Conservation (phyloP, 2,113 vertebrate genomes). For the Setophaga petechia region DNA sequence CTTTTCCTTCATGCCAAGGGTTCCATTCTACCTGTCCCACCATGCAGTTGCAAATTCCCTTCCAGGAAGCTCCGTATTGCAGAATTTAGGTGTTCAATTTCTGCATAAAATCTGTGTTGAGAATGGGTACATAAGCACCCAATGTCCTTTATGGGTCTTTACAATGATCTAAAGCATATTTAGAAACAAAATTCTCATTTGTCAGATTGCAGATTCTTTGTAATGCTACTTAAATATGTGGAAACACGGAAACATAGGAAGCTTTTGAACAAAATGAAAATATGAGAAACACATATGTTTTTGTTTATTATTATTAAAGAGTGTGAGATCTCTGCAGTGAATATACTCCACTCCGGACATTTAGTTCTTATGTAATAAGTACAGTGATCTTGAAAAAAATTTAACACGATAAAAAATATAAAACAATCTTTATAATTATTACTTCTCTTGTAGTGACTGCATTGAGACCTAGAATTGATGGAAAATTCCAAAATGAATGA, state of each 20-base stretch:
- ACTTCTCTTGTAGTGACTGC: neutral
- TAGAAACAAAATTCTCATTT: neutral
- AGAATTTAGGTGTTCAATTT: neutral
- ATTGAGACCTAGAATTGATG: neutral
- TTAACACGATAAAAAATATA: neutral
- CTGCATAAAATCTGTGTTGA: neutral
- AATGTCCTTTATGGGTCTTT: neutral
- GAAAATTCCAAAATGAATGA: neutral
- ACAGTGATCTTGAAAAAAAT: neutral
- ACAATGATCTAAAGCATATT: neutral
- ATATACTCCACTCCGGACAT: too few species aligned
- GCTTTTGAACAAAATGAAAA: neutral
- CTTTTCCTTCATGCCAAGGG: neutral
- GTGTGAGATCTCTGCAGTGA: neutral
- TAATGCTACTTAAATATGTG: neutral
- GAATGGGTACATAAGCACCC: rapidly evolving
- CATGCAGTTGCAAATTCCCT: neutral
- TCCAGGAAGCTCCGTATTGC: neutral
- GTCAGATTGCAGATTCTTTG: neutral
- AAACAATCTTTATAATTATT: too few species aligned
- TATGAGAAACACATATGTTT: neutral
- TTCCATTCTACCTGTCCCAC: neutral
- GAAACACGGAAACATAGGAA: neutral
- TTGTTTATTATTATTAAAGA: neutral
- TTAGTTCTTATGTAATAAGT: neutral